These are phyloP conservation scores for Pyrocoelia pectoralis DNA, from an alignment of 2,888 invertebrate genomes.

Conservation along the genomic window DNA sequence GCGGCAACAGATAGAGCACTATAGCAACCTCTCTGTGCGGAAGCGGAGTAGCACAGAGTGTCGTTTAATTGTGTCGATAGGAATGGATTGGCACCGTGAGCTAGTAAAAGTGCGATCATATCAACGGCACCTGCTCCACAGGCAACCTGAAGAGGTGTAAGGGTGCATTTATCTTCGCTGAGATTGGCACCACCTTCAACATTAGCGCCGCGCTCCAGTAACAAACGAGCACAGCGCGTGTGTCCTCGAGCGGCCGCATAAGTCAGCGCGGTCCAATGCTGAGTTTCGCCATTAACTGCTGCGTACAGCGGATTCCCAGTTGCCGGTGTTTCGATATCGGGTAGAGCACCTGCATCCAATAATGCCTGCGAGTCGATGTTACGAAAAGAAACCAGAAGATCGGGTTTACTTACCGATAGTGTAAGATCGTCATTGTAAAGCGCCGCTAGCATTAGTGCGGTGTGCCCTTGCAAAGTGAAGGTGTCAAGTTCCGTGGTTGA, in stretches of 20 bases:
- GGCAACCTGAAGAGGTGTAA: slow-evolving; percentile 88
- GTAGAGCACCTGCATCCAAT: slow-evolving; percentile 80
- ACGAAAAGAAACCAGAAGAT: background rate
- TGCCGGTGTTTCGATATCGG: slow-evolving; percentile 81
- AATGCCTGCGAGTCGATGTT: slow-evolving; percentile 46
- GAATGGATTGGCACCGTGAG: slow-evolving; percentile 89
- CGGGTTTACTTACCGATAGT: slow-evolving; percentile 62
- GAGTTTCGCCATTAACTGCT: slow-evolving; percentile 71
- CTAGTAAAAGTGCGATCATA: slow-evolving; percentile 79
- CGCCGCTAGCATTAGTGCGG: slow-evolving; percentile 85
- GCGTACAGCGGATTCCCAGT: slow-evolving; percentile 59
- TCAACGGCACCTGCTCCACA: slow-evolving; percentile 84
- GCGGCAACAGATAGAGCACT: slow-evolving; percentile 91
- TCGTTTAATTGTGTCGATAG: slow-evolving; percentile 85
- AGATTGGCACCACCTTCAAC: slow-evolving; percentile 86
- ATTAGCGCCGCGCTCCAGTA: slow-evolving; percentile 81
- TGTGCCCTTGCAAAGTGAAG: slow-evolving; percentile 79
- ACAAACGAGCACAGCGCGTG: slow-evolving; percentile 64
- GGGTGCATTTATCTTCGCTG: slow-evolving; percentile 84
- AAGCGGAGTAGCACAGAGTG: slow-evolving; percentile 84
- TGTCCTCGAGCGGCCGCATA: slow-evolving; percentile 76
- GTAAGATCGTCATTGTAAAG: slow-evolving; percentile 81
- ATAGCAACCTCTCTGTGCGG: slow-evolving; percentile 86
- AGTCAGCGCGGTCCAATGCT: slow-evolving; percentile 89
- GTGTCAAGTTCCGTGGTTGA: slow-evolving; percentile 76